Base-by-base conservation (phyloP, 2,113 vertebrate genomes). In the Lycaon pictus region DNA sequence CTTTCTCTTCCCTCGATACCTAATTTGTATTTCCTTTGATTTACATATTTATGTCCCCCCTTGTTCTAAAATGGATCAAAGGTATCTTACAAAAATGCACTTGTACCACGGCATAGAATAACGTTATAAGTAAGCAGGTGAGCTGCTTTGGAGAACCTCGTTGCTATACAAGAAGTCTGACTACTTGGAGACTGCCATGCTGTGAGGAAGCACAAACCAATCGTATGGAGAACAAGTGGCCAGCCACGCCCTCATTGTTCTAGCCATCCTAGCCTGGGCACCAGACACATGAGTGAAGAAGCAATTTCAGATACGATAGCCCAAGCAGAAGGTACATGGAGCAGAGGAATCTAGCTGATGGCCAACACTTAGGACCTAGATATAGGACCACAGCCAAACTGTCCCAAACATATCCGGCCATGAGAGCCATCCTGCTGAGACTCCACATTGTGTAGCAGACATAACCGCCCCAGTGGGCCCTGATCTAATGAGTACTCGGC, bases 21-120 rank as follows among this genome's bases (percentile, higher is more conserved):
- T 96, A 92, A 91, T 95, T 96, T 86, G 87, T 81, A 72, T 93
- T 91, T 95, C 7, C 80, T 60, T 96, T 93, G 55, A 86, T 92
- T 97, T 97, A 60, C 37, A 81, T 62, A 65, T 81, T 88, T 94
- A 48, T 69, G 63, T 37, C 58, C 72, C 22, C 60, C 25, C 17
- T 95, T 96, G 32, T 76, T 92, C 79, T 92, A 88, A 94, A 94
- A 72, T 19, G 22, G 87, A 74, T 90, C 27, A 63, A 90, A 97
- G 89, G 15, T 71, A 88, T 69, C 16, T 94, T 82, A 29, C 9
- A 69, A 82, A 82, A 74, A 81, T 79, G 35, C 43, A 62, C 60
- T 55, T 29, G 43, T 22, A 72, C 20, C 35, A 83, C 48, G 82
- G 92, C 63, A n/a, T 77, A 5, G 43, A 97, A 69, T 88, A 80